Evolutionary conservation across 1,140 invertebrate genomes (phyloP).

Genomic region (Brachionus angularis): DNA sequence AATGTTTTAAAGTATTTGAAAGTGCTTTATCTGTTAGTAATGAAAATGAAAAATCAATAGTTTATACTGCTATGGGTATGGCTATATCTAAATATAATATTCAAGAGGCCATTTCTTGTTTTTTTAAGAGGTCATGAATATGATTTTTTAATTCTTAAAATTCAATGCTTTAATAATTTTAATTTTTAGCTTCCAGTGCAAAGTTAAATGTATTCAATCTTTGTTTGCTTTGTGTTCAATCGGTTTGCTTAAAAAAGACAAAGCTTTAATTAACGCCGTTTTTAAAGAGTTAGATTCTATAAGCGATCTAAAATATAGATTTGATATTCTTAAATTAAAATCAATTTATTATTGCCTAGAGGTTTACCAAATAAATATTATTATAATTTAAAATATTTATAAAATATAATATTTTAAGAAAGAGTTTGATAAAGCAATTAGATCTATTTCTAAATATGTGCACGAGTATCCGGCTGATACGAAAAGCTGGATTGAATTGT

Average conservation of each 20-base stretch:
- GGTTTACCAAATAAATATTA: neutral
- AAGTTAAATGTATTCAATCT: slow-evolving; percentile 42
- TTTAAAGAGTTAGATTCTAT: slow-evolving; percentile 39
- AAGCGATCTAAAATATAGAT: slow-evolving; percentile 33
- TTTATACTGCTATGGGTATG: slow-evolving; percentile 41
- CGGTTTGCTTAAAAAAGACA: slow-evolving; percentile 32
- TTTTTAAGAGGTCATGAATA: slow-evolving; percentile 40
- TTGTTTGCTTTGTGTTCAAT: slow-evolving; percentile 41
- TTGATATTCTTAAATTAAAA: slow-evolving; percentile 42
- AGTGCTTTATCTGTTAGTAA: slow-evolving; percentile 21
- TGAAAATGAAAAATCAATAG: slow-evolving; percentile 40
- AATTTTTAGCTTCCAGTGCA: slow-evolving; percentile 30
- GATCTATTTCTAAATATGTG: slow-evolving; percentile 33
- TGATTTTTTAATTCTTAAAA: neutral
- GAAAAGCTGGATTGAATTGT: slow-evolving; percentile 31
- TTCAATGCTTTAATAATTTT: neutral
- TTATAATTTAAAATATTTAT: neutral
- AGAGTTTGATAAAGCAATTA: slow-evolving; percentile 39
- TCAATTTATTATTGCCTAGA: slow-evolving; percentile 40
- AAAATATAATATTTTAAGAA: slow-evolving; percentile 12
- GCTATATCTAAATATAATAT: slow-evolving; percentile 41
- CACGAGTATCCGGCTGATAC: slow-evolving; percentile 31
- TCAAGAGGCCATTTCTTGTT: slow-evolving; percentile 39
- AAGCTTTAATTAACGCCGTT: slow-evolving; percentile 15
- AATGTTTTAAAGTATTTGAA: slow-evolving; percentile 43